Percentiles rank a stretch among this genome's conserved stretches.
These are phyloP conservation scores for Leguminivora glycinivorella DNA, from an alignment of 1,140 invertebrate species.

Conservation along the genomic window DNA sequence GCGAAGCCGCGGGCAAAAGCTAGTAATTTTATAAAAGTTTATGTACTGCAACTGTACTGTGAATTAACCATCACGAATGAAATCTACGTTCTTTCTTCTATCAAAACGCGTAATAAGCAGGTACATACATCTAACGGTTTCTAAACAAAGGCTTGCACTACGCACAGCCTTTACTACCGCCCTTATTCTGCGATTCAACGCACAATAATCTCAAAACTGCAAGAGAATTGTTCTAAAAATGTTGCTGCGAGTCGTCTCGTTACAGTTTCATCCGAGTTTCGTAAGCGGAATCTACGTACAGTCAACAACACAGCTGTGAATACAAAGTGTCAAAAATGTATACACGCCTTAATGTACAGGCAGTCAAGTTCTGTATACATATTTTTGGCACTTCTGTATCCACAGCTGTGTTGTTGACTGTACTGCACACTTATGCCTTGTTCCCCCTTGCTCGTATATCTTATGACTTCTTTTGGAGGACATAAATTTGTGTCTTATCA, in stretches of 20 bases:
- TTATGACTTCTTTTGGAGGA: background rate
- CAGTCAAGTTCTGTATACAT: too few species aligned
- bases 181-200: background rate
- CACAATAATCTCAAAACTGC: constrained; percentile 14
- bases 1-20: too few species aligned
- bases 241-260: background rate
- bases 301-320: too few species aligned
- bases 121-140: constrained; percentile 38
- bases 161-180: constrained; percentile 23
- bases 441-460: constrained; percentile 14
- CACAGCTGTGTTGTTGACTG: too few species aligned
- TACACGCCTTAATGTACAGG: too few species aligned
- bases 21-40: too few species aligned
- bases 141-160: constrained; percentile 44
- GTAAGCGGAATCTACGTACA: constrained; percentile 2
- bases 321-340: too few species aligned
- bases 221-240: background rate
- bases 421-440: constrained; percentile 25
- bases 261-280: constrained; percentile 10
- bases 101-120: constrained; percentile 7
- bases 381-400: too few species aligned
- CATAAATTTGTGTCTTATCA: background rate
- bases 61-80: background rate
- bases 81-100: background rate
- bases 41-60: background rate